phyloP scores from a whole-genome alignment of 2,797 vertebrate species.

The Coregonus ussuriensis region DNA sequence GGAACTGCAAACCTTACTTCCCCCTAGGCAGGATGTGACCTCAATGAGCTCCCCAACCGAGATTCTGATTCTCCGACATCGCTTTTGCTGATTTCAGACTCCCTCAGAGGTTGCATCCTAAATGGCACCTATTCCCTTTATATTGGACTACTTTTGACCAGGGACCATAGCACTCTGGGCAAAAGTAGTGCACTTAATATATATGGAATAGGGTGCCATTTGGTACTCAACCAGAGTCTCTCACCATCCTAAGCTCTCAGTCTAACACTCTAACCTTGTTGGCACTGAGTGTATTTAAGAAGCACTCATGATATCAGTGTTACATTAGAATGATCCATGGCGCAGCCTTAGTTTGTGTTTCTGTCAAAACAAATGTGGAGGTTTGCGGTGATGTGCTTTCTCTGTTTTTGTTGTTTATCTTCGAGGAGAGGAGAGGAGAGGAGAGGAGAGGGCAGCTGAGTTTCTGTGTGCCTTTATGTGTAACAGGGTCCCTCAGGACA shows the following conservation, averaged over 20 bases:
- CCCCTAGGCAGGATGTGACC: not conserved
- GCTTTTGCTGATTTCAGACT: not conserved
- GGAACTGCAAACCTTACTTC: not conserved
- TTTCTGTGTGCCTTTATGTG: slow-evolving; percentile 1
- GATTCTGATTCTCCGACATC: not conserved
- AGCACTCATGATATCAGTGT: not conserved
- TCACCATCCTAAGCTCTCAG: not conserved
- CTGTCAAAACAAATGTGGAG: not conserved
- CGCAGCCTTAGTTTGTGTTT: not conserved
- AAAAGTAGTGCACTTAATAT: no score
- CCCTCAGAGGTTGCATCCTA: not conserved
- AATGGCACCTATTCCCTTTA: not conserved
- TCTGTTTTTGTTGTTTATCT: not conserved
- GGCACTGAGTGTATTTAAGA: not conserved
- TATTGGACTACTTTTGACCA: not conserved
- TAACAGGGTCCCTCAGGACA: not conserved
- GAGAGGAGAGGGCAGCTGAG: not conserved
- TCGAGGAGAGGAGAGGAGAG: not conserved
- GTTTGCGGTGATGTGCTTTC: not conserved
- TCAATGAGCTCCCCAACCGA: not conserved
- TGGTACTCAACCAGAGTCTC: not conserved
- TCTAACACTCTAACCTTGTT: not conserved
- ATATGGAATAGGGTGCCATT: no score
- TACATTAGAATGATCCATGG: not conserved
- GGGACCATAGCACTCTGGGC: not conserved